Percentiles rank a stretch among this genome's conserved stretches.
These are phyloP conservation scores for Sclerodermus sp. DNA, from an alignment of 2,888 invertebrate species.

Conservation along the genomic window DNA sequence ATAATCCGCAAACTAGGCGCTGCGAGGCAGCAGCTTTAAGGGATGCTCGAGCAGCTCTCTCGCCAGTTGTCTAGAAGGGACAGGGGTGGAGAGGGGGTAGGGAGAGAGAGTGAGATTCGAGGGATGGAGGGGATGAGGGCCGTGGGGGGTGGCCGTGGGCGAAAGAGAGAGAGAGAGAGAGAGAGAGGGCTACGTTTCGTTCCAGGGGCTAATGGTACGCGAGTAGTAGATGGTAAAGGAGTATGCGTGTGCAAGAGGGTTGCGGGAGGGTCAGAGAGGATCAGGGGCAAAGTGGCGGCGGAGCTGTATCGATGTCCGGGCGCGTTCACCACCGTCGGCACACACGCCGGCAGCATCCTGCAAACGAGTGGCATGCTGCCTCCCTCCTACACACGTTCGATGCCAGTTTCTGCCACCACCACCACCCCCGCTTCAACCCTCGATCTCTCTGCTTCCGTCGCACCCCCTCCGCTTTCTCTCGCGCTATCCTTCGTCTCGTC, in stretches of 20 bases:
- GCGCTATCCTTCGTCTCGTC: neutral
- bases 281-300: conserved; percentile 41
- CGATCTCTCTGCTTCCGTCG: conserved; percentile 4
- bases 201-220: conserved; percentile 25
- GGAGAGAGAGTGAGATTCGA: neutral
- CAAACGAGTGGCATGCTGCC: conserved; percentile 27
- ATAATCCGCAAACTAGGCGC: neutral
- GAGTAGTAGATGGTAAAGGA: conserved; percentile 11
- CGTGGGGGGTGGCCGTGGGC: neutral
- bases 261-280: conserved; percentile 31
- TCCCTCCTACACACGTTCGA: neutral
- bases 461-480: neutral
- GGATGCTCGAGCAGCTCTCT: conserved; percentile 1
- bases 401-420: neutral
- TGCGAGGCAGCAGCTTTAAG: neutral
- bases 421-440: conserved; percentile 1
- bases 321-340: conserved; percentile 41
- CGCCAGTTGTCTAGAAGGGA: neutral
- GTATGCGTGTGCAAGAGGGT: conserved; percentile 7
- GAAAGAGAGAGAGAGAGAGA: conserved; percentile 13
- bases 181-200: conserved; percentile 13
- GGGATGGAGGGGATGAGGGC: neutral
- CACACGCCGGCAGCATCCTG: conserved; percentile 34
- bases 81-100: neutral
- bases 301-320: conserved; percentile 52